Evolutionary conservation across 2,888 invertebrate species (phyloP), one percentile per base, ranked within the genome.

Genomic region (Plagodis dolabraria): DNA sequence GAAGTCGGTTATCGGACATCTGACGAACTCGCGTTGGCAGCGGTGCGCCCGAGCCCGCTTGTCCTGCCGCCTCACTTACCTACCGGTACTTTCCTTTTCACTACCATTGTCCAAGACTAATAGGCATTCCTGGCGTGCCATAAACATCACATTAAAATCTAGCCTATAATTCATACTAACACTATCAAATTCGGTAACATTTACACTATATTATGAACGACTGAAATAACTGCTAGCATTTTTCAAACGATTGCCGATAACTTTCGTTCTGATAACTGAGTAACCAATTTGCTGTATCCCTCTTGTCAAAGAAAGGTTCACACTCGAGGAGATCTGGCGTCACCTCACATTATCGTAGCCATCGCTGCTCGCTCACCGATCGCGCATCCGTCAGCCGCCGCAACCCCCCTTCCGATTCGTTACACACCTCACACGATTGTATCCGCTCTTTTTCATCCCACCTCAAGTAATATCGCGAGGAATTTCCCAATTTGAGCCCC

Each of bases 401-500:
- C 63, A 35, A 51, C 59, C 60, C 59, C 68, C 64, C 64, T 68
- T 69, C 64, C 70, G 67, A 71, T 70, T 69, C 68, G 65, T 66
- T 63, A 61, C 67, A 61, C 67, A 67, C 65, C 67, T 65, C 65
- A 59, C 57, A 62, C 69, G 65, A 63, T 63, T 64, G 57, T 64
- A 62, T 67, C 65, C 70, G 64, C 74, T 70, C 77, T 75, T 75
- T 74, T 80, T 74, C 69, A 74, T 78, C 69, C 69, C 82, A 83
- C 83, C 82, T 82, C 75, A 63, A 75, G 75, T 81, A 85, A 86
- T 83, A 80, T 77, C 76, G 76, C 66, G 63, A 76, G 82, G 89
- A 87, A 90, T 88, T 89, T 86, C 76, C 87, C 87, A 86, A 88
- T 89, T 86, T 84, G 74, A 73, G 67, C 75, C 70, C 84, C 83